phyloP scores from a whole-genome alignment of 1,140 invertebrate genomes.

The Adelges cooleyi region DNA sequence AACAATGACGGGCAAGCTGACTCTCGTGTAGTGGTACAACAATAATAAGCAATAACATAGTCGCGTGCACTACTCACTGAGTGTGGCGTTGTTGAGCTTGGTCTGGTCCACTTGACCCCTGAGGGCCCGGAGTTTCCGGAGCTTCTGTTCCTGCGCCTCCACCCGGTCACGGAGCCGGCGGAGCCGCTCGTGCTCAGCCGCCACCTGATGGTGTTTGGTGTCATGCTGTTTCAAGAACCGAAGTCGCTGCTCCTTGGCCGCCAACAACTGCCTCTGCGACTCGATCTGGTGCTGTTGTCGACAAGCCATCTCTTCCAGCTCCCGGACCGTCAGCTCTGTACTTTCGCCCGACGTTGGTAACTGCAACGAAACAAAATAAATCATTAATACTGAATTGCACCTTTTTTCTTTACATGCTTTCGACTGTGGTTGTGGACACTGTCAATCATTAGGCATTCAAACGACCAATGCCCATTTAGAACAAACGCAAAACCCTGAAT shows the following conservation, averaged over 20 bases:
- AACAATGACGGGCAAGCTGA: no score
- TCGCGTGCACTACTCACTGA: constrained; percentile 59
- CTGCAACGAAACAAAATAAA: not conserved
- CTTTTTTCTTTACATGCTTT: no score
- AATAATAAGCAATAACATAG: no score
- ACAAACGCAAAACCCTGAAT: no score
- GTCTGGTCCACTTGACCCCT: constrained; percentile 85
- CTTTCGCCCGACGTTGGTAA: constrained; percentile 31
- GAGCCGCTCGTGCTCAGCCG: constrained; percentile 77
- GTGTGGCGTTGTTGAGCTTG: constrained; percentile 75
- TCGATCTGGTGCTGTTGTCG: constrained; percentile 94
- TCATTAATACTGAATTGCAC: no score
- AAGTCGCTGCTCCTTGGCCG: constrained; percentile 82
- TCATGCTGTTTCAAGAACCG: constrained; percentile 89
- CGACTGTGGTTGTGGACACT: no score
- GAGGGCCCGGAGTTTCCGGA: constrained; percentile 75
- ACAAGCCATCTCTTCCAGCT: constrained; percentile 90
- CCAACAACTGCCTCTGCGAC: constrained; percentile 76
- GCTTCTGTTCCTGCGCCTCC: constrained; percentile 85
- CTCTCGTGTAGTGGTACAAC: no score
- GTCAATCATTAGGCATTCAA: no score
- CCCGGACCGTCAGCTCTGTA: constrained; percentile 66
- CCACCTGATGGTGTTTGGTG: constrained; percentile 65
- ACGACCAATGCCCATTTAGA: no score
- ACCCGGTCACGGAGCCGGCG: constrained; percentile 77